Base-by-base conservation (phyloP, 2,888 invertebrate species). In the Augochlorella aurata region DNA sequence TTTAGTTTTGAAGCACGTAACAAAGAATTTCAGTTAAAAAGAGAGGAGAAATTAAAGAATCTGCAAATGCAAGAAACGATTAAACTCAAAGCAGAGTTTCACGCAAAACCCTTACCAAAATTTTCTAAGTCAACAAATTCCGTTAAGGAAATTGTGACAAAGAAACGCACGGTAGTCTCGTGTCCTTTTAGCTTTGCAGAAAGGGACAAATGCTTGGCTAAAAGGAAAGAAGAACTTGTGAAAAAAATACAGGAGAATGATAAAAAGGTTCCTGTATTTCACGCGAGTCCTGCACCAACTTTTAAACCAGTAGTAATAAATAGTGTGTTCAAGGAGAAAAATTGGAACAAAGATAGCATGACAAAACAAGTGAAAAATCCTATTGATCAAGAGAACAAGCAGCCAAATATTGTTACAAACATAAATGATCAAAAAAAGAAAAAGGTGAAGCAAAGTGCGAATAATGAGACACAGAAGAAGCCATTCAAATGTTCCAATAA, bases 231-330 rank as follows among this genome's bases (percentile, higher is more conserved):
- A 83, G 95, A 96, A 87, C 94, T 94, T 86, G 95, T 96, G 12
- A 95, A 95, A 84, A 94, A 95, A 83, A 94, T 95, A 79, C 90
- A 95, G 29, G 95, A 96, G 83, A 95, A 95, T 81, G 94, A 94
- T 81, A 96, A 95, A 87, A 95, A 95, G 21, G 94, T 95, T 0
- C 93, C 95, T 0, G 95, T 95, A 85, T 97, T 97, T 89, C 96
- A 96, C 92, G 97, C 97, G 0, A 95, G 96, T 71, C 96, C 96
- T 0, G 91, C 96, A 18, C 97, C 97, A 0, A 87, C 94, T 93
- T 88, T 95, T 89, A 90, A 95, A 93, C 92, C 94, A 78, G 76
- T 95, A 91, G 93, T 94, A 87, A 83, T 94, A 54, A 93, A 89
- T 76, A 74, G 89, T 16, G 73, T 74, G 52, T 88, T 90, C 0